Evolutionary conservation across 1,140 invertebrate species (phyloP).

Genomic region (Leptinotarsa defecta): DNA sequence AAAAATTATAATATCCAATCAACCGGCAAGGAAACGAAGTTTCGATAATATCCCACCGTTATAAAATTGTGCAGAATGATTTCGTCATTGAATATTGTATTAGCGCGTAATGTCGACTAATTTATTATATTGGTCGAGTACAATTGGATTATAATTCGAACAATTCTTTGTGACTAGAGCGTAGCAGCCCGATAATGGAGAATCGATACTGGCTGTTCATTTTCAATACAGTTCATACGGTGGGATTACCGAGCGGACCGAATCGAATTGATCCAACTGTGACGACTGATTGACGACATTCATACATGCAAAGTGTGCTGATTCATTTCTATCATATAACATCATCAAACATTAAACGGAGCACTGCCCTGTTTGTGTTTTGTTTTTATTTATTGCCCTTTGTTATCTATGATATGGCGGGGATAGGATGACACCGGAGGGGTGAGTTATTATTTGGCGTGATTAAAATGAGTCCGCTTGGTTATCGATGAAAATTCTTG

Average conservation of each 20-base stretch:
- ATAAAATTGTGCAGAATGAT: slow-evolving; percentile 46
- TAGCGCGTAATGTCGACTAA: slow-evolving; percentile 43
- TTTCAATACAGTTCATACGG: slow-evolving; percentile 41
- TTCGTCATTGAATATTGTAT: slow-evolving; percentile 44
- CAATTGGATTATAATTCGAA: slow-evolving; percentile 47
- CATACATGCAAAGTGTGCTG: slow-evolving; percentile 41
- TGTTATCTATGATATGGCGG: slow-evolving; percentile 2
- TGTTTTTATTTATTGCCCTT: slow-evolving; percentile 18
- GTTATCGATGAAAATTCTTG: too few species aligned
- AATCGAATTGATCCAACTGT: slow-evolving; percentile 40
- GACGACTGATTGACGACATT: slow-evolving; percentile 48
- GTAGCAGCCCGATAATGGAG: slow-evolving; percentile 39
- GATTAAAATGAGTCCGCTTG: not conserved
- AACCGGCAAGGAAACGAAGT: too few species aligned
- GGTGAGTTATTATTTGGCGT: not conserved
- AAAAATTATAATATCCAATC: too few species aligned
- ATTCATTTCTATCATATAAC: slow-evolving; percentile 33
- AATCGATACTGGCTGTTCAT: slow-evolving; percentile 45
- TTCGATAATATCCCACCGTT: slow-evolving; percentile 24
- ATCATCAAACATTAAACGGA: slow-evolving; percentile 20
- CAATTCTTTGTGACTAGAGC: slow-evolving; percentile 42
- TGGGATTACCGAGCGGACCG: slow-evolving; percentile 15
- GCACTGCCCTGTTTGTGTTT: slow-evolving; percentile 8
- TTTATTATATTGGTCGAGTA: slow-evolving; percentile 44
- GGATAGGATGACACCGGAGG: not conserved